Conservation (phyloP, 2,797 vertebrate species). For the Fistularia commersonii region DNA sequence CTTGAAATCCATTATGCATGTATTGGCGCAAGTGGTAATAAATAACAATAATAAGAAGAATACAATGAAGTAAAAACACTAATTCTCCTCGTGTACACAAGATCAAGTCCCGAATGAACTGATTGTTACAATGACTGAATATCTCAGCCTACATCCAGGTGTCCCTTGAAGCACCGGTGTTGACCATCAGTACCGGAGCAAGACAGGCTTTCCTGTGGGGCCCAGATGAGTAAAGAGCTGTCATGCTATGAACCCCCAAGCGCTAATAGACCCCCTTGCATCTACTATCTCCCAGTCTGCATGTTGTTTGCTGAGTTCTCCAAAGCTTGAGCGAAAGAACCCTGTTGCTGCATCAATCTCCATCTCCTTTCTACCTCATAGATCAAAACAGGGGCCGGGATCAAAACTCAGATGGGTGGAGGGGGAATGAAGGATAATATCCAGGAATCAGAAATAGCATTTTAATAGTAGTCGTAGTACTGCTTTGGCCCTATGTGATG, state of each 20-base stretch:
- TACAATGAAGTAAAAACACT: neutral
- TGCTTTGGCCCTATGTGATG: too few species aligned
- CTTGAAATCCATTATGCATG: too few species aligned
- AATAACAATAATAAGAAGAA: conserved; percentile 44
- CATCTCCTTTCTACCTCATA: conserved; percentile 7
- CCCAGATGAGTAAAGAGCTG: conserved; percentile 72
- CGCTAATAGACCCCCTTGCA: conserved; percentile 72
- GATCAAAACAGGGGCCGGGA: neutral
- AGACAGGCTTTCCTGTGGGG: conserved; percentile 69
- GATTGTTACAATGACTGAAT: conserved; percentile 57
- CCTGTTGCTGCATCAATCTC: conserved; percentile 31
- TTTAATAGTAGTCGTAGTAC: too few species aligned
- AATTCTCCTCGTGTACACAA: conserved; percentile 14
- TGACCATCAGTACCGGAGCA: conserved; percentile 63
- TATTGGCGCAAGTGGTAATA: too few species aligned
- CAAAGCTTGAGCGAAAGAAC: conserved; percentile 29
- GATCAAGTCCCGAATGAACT: conserved; percentile 58
- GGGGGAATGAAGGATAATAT: too few species aligned
- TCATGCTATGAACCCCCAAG: conserved; percentile 64
- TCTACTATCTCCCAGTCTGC: conserved; percentile 54
- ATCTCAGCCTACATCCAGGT: conserved; percentile 56
- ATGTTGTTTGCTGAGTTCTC: conserved; percentile 57
- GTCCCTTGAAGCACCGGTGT: conserved; percentile 66
- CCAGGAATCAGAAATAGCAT: too few species aligned
- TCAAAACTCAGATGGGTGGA: too few species aligned